Evolutionary conservation across 2,888 invertebrate genomes (phyloP), one percentile per base, ranked within the genome.

Genomic region (Hemithea aestivaria): DNA sequence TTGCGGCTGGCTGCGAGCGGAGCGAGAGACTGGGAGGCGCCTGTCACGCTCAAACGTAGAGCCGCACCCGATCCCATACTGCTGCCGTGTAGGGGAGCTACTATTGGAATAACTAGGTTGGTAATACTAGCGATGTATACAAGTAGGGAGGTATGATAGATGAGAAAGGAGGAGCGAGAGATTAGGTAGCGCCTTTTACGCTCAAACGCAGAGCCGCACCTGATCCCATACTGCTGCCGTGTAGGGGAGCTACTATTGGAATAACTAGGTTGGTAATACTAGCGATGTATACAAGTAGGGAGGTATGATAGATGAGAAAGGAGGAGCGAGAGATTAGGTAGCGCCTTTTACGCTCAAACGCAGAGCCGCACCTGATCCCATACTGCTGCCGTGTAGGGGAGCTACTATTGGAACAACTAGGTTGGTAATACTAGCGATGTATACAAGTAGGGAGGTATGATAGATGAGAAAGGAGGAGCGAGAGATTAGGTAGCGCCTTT

Each of bases 151-250:
- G 9, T 25, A n/a, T n/a, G n/a, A n/a, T n/a, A n/a, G n/a, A n/a
- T n/a, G n/a, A n/a, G n/a, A n/a, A n/a, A n/a, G n/a, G 73, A 87
- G 68, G 91, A 81, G 66, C 91, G 5, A 89, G 93, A 38, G 94
- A 95, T 45, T 92, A 91, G 69, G 93, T 94, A 54, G 96, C 96
- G 36, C 91, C 91, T 7, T 87, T 95, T 30, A 91, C 93, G 35
- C 90, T 95, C 59, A 92, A 92, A 51, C 94, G 96, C 51, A 90
- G 93, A 55, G 93, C 95, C 16, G 90, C 93, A 27, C 95, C 96
- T 0, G 93, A 94, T 48, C 90, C 91, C 0, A 66, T 87, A 10
- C 51, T 85, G 49, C 56, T 87, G 46, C 82, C 85, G 0, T 85
- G 84, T 47, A 66, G 81, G n/a, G 87, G 85, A 8, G 75, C 84